Evolutionary conservation across 2,888 invertebrate species (phyloP).

Genomic region (Apoderus coryli): DNA sequence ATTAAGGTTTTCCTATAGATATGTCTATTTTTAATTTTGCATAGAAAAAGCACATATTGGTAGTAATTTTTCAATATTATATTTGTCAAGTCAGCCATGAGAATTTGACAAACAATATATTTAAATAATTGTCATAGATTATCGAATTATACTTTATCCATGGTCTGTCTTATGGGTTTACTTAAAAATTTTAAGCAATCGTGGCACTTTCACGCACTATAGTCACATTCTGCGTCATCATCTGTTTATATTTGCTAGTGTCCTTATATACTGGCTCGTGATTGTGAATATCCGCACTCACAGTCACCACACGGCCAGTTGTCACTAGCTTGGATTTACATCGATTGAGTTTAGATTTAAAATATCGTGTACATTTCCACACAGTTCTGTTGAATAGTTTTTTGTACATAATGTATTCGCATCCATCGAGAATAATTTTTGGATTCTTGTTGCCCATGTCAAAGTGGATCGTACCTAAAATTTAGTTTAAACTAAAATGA

Average conservation of each 20-base stretch:
- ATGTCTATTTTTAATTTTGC: too few relatives aligned
- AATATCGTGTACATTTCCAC: slow-evolving; percentile 17
- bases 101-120: too few relatives aligned
- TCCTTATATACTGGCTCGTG: slow-evolving; percentile 14
- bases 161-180: too few relatives aligned
- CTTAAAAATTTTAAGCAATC: too few relatives aligned
- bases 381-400: slow-evolving; percentile 15
- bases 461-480: slow-evolving; percentile 17
- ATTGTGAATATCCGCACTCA: slow-evolving; percentile 16
- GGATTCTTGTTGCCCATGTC: slow-evolving; percentile 17
- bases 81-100: too few relatives aligned
- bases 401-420: slow-evolving; percentile 14
- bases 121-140: too few relatives aligned
- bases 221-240: slow-evolving; percentile 21
- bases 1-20: too few relatives aligned
- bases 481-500: too few relatives aligned
- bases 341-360: slow-evolving; percentile 11
- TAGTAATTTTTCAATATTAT: too few relatives aligned
- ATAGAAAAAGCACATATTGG: too few relatives aligned
- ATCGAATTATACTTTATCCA: too few relatives aligned
- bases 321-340: slow-evolving; percentile 18
- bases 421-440: slow-evolving; percentile 16
- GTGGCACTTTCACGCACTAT: slow-evolving; percentile 16
- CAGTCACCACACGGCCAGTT: slow-evolving; percentile 14
- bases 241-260: slow-evolving; percentile 12